These are phyloP conservation scores for Cairina moschata DNA, from an alignment of 2,113 vertebrate genomes.

Conservation along the genomic window DNA sequence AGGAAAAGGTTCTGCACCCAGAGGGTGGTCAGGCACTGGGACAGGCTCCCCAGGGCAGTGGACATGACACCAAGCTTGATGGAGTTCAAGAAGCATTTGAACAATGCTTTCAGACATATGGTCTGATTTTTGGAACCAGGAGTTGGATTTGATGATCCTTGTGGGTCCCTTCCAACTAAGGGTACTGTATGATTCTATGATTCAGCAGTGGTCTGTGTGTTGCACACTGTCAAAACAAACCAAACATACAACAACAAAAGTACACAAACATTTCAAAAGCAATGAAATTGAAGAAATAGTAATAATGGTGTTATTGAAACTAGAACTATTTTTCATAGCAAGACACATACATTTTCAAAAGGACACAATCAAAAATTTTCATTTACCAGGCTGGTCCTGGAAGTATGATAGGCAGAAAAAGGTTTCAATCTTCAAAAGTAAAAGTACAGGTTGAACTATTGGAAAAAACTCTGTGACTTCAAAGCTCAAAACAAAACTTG, in stretches of 20 bases:
- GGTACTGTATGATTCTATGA: too few species aligned
- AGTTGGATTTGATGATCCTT: too few species aligned
- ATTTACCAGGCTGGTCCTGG: background rate
- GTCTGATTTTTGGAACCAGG: too few species aligned
- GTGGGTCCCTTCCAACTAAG: too few species aligned
- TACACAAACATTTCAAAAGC: background rate
- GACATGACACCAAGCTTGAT: too few species aligned
- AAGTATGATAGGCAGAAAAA: background rate
- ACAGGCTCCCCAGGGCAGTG: too few species aligned
- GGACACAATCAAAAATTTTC: background rate
- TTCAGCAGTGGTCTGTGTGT: background rate
- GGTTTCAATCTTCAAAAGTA: background rate
- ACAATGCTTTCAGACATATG: too few species aligned
- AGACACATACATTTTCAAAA: background rate
- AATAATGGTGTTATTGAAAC: background rate
- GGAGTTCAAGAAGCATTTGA: too few species aligned
- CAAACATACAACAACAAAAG: too few species aligned
- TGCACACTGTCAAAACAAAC: background rate
- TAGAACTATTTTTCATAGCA: background rate
- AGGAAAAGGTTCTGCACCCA: too few species aligned
- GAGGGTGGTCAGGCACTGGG: too few species aligned
- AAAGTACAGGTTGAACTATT: background rate
- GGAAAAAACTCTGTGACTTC: background rate
- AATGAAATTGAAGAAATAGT: background rate
- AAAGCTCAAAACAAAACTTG: background rate